Evolutionary conservation across 2,888 invertebrate genomes (phyloP).

Genomic region (Smittia aterrima): DNA sequence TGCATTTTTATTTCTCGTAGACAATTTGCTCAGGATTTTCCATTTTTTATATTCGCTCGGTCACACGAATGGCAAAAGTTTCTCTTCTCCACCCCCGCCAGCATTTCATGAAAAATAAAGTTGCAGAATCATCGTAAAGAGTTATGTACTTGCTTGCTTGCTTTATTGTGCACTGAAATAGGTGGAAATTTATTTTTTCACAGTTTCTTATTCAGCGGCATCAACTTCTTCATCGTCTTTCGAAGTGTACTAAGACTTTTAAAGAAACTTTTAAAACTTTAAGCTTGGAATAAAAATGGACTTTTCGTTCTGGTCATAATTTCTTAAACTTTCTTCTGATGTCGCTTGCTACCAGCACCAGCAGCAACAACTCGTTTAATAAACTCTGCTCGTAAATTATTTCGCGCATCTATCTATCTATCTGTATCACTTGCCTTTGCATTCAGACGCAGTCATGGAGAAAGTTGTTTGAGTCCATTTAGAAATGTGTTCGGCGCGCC

Average conservation of each 20-base stretch:
- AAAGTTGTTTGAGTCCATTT: too few relatives aligned
- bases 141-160: constrained; percentile 28
- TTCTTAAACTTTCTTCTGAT: too few relatives aligned
- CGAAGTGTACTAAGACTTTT: neutral
- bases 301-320: neutral
- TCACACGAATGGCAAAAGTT: neutral
- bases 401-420: constrained; percentile 1
- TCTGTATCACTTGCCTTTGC: too few relatives aligned
- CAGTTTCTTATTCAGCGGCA: neutral
- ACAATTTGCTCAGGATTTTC: constrained; percentile 1
- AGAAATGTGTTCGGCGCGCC: too few relatives aligned
- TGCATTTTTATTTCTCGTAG: constrained; percentile 16
- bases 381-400: constrained; percentile 22
- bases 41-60: neutral
- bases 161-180: constrained; percentile 31
- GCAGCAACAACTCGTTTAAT: constrained; percentile 33
- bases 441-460: too few relatives aligned
- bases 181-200: constrained; percentile 36
- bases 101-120: neutral
- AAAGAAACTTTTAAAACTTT: too few relatives aligned
- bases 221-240: neutral
- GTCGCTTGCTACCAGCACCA: too few relatives aligned
- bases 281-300: neutral
- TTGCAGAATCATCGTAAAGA: constrained; percentile 27
- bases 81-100: neutral